phyloP scores from a whole-genome alignment of 92 coral and sea anemone species.

The Diadumene lineata region DNA sequence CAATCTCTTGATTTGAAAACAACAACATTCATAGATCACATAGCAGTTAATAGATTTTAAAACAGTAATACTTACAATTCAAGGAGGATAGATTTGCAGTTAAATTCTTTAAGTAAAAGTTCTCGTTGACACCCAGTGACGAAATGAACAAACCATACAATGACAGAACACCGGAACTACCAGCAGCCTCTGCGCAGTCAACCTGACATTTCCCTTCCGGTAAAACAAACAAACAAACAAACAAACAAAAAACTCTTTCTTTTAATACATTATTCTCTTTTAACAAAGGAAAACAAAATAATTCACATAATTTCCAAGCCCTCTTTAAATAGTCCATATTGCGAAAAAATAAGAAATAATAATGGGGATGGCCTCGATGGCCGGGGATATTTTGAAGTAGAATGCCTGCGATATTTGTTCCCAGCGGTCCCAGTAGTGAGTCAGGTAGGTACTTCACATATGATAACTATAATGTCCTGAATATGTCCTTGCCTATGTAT shows the following conservation, averaged over 20 bases:
- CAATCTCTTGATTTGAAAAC: background rate
- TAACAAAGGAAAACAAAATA: too few relatives aligned
- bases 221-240: too few relatives aligned
- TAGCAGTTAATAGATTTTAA: background rate
- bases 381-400: too few relatives aligned
- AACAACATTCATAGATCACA: background rate
- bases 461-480: too few relatives aligned
- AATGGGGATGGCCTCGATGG: too few relatives aligned
- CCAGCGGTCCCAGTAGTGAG: too few relatives aligned
- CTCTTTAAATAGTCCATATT: too few relatives aligned
- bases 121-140: constrained; percentile 15
- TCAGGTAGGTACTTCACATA: too few relatives aligned
- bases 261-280: background rate
- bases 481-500: too few relatives aligned
- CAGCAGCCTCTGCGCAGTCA: constrained; percentile 1
- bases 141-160: constrained; percentile 12
- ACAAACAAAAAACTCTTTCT: background rate
- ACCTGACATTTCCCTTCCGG: constrained; percentile 3
- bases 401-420: too few relatives aligned
- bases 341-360: too few relatives aligned
- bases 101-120: constrained; percentile 3
- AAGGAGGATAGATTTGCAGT: background rate
- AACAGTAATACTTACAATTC: constrained; percentile 3
- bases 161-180: constrained; percentile 20
- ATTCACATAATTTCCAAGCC: too few relatives aligned